A percentile compares a stretch with the other conserved stretches of the same genome.
Conservation (phyloP, 1,140 invertebrate species). For the Lucilia cuprina region DNA sequence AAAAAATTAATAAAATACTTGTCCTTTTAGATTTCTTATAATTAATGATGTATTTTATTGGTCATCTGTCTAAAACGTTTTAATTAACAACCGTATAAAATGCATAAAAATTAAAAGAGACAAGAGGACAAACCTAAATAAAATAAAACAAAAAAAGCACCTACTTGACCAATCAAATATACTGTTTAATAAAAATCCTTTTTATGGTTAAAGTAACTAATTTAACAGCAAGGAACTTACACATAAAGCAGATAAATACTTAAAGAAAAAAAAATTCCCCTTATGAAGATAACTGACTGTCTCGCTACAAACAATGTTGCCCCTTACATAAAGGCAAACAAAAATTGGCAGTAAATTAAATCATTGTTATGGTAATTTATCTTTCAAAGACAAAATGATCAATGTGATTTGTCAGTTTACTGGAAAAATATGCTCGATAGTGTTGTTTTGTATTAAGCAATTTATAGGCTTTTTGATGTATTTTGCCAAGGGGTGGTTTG, state of each 20-base stretch:
- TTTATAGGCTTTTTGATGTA: no score
- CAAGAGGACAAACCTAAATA: neutral
- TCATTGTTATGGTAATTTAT: neutral
- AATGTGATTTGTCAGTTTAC: neutral
- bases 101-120: conserved; percentile 1
- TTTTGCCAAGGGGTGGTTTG: no score
- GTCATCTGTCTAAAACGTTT: neutral
- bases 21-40: neutral
- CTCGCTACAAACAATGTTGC: neutral
- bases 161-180: neutral
- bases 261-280: neutral
- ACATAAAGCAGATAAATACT: neutral
- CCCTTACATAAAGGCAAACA: neutral
- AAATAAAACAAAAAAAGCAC: neutral
- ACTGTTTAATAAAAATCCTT: neutral
- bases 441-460: no score
- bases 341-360: neutral
- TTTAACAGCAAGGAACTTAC: neutral
- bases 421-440: no score
- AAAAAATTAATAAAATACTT: neutral
- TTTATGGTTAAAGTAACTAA: neutral
- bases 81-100: neutral
- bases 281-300: neutral
- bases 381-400: neutral
- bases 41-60: conserved; percentile 11